Conservation (phyloP, 2,113 vertebrate genomes). For the Accipiter cooperii region DNA sequence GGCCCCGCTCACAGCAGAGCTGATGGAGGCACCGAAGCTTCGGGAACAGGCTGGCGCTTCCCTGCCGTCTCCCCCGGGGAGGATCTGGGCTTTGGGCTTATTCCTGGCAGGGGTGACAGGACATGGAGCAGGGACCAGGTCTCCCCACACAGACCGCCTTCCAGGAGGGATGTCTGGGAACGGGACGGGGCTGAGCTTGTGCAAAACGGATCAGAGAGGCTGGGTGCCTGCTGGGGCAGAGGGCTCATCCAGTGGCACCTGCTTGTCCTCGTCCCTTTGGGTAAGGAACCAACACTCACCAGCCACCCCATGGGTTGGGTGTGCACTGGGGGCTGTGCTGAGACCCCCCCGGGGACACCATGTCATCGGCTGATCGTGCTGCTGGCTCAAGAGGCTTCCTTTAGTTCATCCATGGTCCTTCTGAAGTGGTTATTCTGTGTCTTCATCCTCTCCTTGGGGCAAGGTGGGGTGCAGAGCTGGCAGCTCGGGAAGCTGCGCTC, state of each 20-base stretch:
- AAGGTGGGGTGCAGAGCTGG: background rate
- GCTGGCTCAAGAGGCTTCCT: background rate
- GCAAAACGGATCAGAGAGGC: rapidly evolving
- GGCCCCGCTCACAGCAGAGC: background rate
- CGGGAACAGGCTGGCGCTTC: background rate
- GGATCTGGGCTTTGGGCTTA: background rate
- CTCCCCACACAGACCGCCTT: background rate
- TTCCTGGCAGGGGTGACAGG: rapidly evolving
- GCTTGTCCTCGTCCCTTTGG: background rate
- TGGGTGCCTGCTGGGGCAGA: background rate
- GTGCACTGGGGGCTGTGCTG: background rate
- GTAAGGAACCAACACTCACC: background rate
- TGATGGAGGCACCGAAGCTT: slow-evolving; percentile 31
- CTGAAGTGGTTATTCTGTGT: background rate
- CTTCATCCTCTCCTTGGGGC: background rate
- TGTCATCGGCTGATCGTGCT: rapidly evolving
- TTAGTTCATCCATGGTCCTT: background rate
- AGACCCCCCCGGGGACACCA: background rate
- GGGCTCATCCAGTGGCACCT: rapidly evolving
- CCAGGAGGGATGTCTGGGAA: background rate
- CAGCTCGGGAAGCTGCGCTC: background rate
- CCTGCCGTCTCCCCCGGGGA: background rate
- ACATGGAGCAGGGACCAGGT: rapidly evolving
- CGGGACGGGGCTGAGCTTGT: background rate
- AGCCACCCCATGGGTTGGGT: rapidly evolving